Evolutionary conservation across 2,113 vertebrate species (phyloP).

Genomic region (Clupea harengus): DNA sequence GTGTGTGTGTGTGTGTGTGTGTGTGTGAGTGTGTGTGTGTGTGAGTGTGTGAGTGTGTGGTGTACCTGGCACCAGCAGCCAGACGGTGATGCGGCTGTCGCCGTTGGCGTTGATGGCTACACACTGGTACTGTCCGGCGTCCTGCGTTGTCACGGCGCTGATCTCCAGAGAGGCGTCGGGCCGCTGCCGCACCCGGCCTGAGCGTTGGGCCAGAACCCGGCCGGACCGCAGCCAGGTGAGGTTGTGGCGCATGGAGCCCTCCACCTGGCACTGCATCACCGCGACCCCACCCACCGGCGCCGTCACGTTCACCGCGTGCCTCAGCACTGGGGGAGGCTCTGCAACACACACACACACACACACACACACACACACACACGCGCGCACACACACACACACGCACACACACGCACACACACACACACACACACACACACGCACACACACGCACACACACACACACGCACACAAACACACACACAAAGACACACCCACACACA

Average conservation of each 20-base stretch:
- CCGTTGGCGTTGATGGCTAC: constrained; percentile 72
- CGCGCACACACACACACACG: constrained; percentile 4
- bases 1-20: neutral
- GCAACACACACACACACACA: constrained; percentile 33
- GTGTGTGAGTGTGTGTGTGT: neutral
- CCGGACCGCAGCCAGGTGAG: constrained; percentile 81
- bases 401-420: neutral
- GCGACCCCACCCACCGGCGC: constrained; percentile 72
- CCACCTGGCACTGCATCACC: constrained; percentile 76
- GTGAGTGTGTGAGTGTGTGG: neutral
- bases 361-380: constrained; percentile 3
- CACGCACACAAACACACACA: too few species aligned
- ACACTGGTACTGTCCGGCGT: constrained; percentile 79
- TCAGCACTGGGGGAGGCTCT: constrained; percentile 81
- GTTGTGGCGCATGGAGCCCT: constrained; percentile 77
- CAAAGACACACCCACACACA: neutral
- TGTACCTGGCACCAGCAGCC: constrained; percentile 83
- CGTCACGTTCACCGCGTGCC: constrained; percentile 73
- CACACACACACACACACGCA: neutral
- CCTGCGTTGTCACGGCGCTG: constrained; percentile 55
- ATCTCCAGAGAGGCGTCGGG: constrained; percentile 77
- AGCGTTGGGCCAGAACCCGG: constrained; percentile 22
- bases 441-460: neutral
- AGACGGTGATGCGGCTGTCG: constrained; percentile 65
- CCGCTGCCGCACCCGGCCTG: constrained; percentile 67